These are phyloP conservation scores for Cerastis leucographa DNA, from an alignment of 2,888 invertebrate species.

Conservation along the genomic window DNA sequence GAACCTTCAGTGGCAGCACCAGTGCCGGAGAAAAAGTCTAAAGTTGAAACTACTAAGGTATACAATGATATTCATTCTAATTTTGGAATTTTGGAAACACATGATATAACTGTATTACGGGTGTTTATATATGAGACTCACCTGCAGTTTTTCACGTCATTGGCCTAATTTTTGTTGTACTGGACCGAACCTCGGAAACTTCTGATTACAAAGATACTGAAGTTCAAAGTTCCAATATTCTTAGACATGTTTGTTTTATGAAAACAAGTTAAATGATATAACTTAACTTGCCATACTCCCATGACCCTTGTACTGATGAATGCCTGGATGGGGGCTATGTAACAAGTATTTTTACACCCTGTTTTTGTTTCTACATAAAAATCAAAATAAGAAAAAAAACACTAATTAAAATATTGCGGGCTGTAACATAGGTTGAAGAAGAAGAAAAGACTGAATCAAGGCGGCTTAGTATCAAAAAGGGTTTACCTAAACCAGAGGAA, in stretches of 20 bases:
- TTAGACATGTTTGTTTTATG: background rate
- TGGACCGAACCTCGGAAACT: background rate
- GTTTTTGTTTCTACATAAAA: background rate
- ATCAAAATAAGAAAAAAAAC: conserved; percentile 6
- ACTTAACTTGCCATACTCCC: background rate
- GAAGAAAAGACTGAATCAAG: conserved; percentile 81
- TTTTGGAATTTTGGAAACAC: background rate
- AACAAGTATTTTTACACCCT: background rate
- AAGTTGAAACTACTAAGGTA: conserved; percentile 82
- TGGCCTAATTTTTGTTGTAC: background rate
- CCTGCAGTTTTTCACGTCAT: background rate
- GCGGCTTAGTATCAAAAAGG: conserved; percentile 85
- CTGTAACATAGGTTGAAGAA: conserved; percentile 78
- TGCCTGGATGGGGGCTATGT: background rate
- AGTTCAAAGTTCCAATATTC: background rate
- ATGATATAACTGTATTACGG: background rate
- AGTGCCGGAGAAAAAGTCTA: conserved; percentile 82
- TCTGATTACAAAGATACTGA: background rate
- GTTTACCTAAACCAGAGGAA: conserved; percentile 84
- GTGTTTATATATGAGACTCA: background rate
- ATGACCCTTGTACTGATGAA: background rate
- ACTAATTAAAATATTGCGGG: conserved; percentile 23
- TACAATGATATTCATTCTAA: conserved; percentile 26
- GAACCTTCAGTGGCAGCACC: conserved; percentile 82
- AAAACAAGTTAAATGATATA: background rate